Evolutionary conservation across 2,888 invertebrate genomes (phyloP).

Genomic region (Calephelis perditalis): DNA sequence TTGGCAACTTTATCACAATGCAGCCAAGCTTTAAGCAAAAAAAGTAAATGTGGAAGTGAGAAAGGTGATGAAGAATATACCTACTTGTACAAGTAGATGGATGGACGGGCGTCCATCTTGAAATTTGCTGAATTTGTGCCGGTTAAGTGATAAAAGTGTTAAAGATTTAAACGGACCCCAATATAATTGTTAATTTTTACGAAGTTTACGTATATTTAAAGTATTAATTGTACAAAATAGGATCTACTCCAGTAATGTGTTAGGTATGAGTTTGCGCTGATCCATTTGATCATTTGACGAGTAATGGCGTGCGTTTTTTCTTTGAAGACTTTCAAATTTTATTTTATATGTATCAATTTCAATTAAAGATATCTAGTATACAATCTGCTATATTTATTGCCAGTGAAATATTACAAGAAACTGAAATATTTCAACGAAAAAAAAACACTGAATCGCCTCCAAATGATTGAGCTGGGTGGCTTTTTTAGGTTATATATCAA

Average conservation of each 20-base stretch:
- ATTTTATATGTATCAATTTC: conserved; percentile 55
- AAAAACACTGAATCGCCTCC: conserved; percentile 27
- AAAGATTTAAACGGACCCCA: conserved; percentile 65
- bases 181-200: conserved; percentile 67
- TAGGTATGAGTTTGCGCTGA: conserved; percentile 80
- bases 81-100: conserved; percentile 39
- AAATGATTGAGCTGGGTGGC: conserved; percentile 61
- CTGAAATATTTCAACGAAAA: conserved; percentile 25
- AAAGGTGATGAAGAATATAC: conserved; percentile 16
- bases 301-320: conserved; percentile 83
- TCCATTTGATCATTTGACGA: conserved; percentile 75
- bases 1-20: background rate
- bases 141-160: conserved; percentile 80
- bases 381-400: conserved; percentile 19
- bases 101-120: conserved; percentile 90
- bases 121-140: conserved; percentile 86
- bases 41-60: conserved; percentile 17
- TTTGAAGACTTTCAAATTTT: conserved; percentile 76
- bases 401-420: conserved; percentile 18
- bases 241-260: conserved; percentile 83
- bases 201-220: conserved; percentile 68
- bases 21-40: conserved; percentile 7
- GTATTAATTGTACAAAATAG: conserved; percentile 71
- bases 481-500: conserved; percentile 77
- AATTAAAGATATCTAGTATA: conserved; percentile 37